Conservation (phyloP, 2,797 vertebrate species). For the Bradypodion pumilum region DNA sequence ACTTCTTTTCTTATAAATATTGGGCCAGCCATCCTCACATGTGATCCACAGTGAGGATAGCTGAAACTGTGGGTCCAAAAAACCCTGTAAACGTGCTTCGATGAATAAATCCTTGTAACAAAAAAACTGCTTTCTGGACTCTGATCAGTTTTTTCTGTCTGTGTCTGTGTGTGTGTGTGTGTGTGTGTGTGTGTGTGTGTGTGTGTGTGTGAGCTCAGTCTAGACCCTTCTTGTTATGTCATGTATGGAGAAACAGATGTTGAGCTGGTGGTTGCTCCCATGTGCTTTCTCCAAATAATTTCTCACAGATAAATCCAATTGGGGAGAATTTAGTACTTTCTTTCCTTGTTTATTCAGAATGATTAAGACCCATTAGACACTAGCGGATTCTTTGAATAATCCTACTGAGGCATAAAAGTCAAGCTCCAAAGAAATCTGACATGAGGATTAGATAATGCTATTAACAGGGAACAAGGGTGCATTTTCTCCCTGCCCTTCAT, state of each 20-base stretch:
- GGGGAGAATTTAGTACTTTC: slow-evolving; percentile 56
- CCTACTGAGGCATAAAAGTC: slow-evolving; percentile 62
- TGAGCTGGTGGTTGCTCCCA: slow-evolving; percentile 24
- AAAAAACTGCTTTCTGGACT: background rate
- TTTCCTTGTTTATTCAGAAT: slow-evolving; percentile 63
- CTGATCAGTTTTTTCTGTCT: background rate
- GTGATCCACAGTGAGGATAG: background rate
- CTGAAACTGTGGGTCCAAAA: too few relatives aligned
- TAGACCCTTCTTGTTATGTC: background rate
- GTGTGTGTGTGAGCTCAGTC: background rate
- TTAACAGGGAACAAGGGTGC: slow-evolving; percentile 40
- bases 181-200: background rate
- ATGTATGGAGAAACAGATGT: background rate
- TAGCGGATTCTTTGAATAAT: slow-evolving; percentile 68
- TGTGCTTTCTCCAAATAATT: slow-evolving; percentile 60
- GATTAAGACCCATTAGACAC: slow-evolving; percentile 61
- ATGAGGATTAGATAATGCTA: slow-evolving; percentile 28
- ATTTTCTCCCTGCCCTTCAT: slow-evolving; percentile 41
- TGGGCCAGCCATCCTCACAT: accelerated
- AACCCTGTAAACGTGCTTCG: background rate
- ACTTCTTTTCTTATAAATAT: background rate
- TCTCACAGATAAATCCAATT: slow-evolving; percentile 64
- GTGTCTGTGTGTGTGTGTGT: background rate
- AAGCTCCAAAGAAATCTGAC: slow-evolving; percentile 50
- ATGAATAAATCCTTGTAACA: background rate